Percentiles rank a stretch among this genome's conserved stretches.
Conservation (phyloP, 2,888 invertebrate genomes). For the Melieria omissa region DNA sequence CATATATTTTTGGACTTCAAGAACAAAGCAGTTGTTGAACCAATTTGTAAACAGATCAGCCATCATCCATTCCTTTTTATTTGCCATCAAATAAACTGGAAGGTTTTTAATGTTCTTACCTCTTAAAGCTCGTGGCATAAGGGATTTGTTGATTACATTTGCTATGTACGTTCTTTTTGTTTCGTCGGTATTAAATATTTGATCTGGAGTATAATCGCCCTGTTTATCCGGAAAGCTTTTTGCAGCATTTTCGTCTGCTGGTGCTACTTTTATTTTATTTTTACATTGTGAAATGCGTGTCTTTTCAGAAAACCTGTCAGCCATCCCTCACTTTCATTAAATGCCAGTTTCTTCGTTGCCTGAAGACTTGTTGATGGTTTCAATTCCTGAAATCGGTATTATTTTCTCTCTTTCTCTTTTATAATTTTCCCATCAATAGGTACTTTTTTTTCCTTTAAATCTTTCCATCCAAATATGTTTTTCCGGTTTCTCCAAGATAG, state of each 20-base stretch:
- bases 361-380: neutral
- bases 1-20: too few species aligned
- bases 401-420: neutral
- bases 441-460: slow-evolving; percentile 4
- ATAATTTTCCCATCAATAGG: neutral
- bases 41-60: too few species aligned
- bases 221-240: slow-evolving; percentile 31
- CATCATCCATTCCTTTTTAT: neutral
- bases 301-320: neutral
- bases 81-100: neutral
- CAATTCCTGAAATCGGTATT: neutral
- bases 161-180: slow-evolving; percentile 41
- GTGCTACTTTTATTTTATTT: slow-evolving; percentile 18
- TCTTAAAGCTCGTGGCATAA: slow-evolving; percentile 51
- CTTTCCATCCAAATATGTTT: slow-evolving; percentile 24
- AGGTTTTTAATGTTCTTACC: neutral
- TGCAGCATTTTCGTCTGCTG: slow-evolving; percentile 42
- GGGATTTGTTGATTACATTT: slow-evolving; percentile 48
- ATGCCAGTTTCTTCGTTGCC: neutral
- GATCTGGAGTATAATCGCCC: slow-evolving; percentile 41
- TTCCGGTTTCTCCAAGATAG: slow-evolving; percentile 22
- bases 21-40: too few species aligned
- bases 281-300: too few species aligned
- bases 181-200: slow-evolving; percentile 49
- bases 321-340: too few species aligned